Evolutionary conservation across 1,140 invertebrate species (phyloP).

Genomic region (Pissodes strobi): DNA sequence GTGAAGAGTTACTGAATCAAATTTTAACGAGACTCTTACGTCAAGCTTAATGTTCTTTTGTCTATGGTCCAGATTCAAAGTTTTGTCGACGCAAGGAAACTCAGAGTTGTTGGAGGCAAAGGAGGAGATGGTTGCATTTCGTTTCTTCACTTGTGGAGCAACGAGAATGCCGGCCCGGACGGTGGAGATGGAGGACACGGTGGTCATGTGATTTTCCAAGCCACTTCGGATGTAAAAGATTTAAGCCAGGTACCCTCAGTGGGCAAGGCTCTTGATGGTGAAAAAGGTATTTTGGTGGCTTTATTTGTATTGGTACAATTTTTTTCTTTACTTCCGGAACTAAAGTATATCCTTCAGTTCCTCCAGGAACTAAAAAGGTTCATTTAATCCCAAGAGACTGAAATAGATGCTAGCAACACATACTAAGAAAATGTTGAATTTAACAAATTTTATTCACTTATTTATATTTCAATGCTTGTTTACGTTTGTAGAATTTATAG

Average conservation of each 20-base stretch:
- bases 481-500: too few species aligned
- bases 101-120: constrained; percentile 74
- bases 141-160: constrained; percentile 77
- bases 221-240: constrained; percentile 70
- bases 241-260: constrained; percentile 69
- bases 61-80: constrained; percentile 58
- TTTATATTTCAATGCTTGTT: not conserved
- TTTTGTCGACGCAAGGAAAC: constrained; percentile 71
- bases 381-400: too few species aligned
- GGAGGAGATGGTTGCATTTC: constrained; percentile 93
- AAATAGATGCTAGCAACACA: not conserved
- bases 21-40: not conserved
- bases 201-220: constrained; percentile 92
- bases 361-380: too few species aligned
- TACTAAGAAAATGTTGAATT: too few species aligned
- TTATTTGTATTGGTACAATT: not conserved
- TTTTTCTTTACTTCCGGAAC: not conserved
- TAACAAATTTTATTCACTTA: too few species aligned
- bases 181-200: constrained; percentile 97
- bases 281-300: too few species aligned
- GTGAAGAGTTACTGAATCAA: not conserved
- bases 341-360: too few species aligned
- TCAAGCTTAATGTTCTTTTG: not conserved
- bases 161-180: constrained; percentile 90
- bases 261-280: constrained; percentile 70